Evolutionary conservation across 2,113 vertebrate species (phyloP).

Genomic region (Sinocyclocheilus grahami): DNA sequence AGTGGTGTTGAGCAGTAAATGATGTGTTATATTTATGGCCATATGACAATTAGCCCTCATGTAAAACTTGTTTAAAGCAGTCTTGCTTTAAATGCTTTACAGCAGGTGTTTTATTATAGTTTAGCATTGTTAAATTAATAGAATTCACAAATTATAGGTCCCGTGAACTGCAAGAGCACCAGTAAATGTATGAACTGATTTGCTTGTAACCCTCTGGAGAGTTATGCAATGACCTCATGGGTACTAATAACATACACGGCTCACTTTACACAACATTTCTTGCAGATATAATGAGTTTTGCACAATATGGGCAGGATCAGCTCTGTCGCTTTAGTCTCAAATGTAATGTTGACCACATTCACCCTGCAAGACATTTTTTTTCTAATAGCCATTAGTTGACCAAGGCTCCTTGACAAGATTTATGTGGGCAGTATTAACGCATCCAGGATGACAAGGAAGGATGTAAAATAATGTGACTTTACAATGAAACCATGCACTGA

Average conservation of each 20-base stretch:
- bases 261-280: slow-evolving; percentile 12
- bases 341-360: slow-evolving; percentile 23
- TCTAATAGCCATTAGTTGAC: slow-evolving; percentile 32
- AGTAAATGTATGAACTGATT: not conserved
- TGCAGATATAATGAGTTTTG: slow-evolving; percentile 28
- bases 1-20: not conserved
- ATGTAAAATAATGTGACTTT: not conserved
- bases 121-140: slow-evolving; percentile 2
- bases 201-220: not conserved
- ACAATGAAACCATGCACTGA: not conserved
- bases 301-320: slow-evolving; percentile 12
- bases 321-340: not conserved
- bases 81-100: not conserved
- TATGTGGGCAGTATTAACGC: slow-evolving; percentile 12
- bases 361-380: not conserved
- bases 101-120: not conserved
- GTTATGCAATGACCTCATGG: slow-evolving; percentile 30
- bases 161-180: not conserved
- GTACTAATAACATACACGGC: slow-evolving; percentile 9
- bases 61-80: not conserved
- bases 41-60: not conserved
- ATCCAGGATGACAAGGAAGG: not conserved
- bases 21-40: not conserved
- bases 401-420: slow-evolving; percentile 19
- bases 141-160: not conserved